These are phyloP conservation scores for Zootermopsis nevadensis DNA, from an alignment of 2,888 invertebrate species.

Conservation along the genomic window DNA sequence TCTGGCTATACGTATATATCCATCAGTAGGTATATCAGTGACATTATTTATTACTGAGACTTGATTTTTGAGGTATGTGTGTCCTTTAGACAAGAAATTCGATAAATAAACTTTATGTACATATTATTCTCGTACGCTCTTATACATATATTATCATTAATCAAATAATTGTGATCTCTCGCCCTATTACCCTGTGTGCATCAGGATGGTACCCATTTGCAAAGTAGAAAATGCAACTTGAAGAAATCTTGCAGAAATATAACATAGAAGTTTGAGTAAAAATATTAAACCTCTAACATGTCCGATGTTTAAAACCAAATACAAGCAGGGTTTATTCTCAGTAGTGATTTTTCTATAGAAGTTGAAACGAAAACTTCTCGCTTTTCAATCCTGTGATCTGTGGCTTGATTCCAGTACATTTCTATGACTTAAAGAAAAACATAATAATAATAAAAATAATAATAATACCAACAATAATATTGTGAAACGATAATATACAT, in stretches of 20 bases:
- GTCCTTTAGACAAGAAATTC: neutral
- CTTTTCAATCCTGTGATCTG: conserved; percentile 30
- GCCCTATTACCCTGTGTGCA: neutral
- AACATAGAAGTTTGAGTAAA: conserved; percentile 3
- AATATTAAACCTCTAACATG: conserved; percentile 14
- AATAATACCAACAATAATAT: neutral
- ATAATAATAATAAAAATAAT: no score
- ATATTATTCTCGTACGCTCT: conserved; percentile 15
- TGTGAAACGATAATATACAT: conserved; percentile 12
- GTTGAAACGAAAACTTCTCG: conserved; percentile 1
- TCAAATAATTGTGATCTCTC: conserved; percentile 27
- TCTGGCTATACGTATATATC: neutral
- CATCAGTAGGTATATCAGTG: neutral
- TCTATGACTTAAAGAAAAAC: neutral
- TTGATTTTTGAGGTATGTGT: neutral
- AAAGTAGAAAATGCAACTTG: neutral
- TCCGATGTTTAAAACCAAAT: conserved; percentile 10
- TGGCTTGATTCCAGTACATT: conserved; percentile 11
- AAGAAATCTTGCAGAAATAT: neutral
- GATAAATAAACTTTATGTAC: neutral
- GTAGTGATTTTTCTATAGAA: conserved; percentile 34
- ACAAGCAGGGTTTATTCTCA: conserved; percentile 44
- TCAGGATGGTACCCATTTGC: neutral
- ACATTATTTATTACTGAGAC: conserved; percentile 8
- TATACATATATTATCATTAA: conserved; percentile 22